Conservation (phyloP, 2,797 vertebrate genomes). For the Crocidura indochinensis region DNA sequence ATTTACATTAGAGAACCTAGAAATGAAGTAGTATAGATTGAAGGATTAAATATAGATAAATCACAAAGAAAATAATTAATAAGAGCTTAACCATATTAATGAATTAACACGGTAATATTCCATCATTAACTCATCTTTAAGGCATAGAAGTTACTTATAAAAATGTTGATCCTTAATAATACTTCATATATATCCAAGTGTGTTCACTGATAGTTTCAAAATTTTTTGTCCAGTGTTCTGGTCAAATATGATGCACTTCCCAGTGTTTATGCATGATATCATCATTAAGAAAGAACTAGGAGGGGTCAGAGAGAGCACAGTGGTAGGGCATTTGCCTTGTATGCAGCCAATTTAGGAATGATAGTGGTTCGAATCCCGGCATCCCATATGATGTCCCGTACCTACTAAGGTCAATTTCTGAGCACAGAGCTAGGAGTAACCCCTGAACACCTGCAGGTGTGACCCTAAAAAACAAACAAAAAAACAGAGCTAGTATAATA, state of each 20-base stretch:
- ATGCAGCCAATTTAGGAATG: too few relatives aligned
- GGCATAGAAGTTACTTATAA: background rate
- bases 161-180: background rate
- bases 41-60: background rate
- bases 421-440: too few relatives aligned
- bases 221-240: background rate
- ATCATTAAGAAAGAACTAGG: background rate
- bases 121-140: background rate
- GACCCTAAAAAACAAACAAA: too few relatives aligned
- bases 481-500: too few relatives aligned
- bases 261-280: background rate
- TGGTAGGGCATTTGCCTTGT: too few relatives aligned
- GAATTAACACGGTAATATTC: too few relatives aligned
- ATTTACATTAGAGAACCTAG: background rate
- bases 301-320: too few relatives aligned
- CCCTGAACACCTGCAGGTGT: too few relatives aligned
- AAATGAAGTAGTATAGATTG: background rate
- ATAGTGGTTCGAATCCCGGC: too few relatives aligned
- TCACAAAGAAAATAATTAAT: slow-evolving; percentile 38
- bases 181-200: background rate
- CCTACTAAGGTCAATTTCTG: too few relatives aligned
- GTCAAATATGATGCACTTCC: background rate
- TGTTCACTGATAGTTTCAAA: slow-evolving; percentile 37
- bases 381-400: too few relatives aligned
- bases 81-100: background rate